Percentiles rank a stretch among this genome's conserved stretches.
phyloP scores from a whole-genome alignment of 2,113 vertebrate genomes.

The Helogale parvula region DNA sequence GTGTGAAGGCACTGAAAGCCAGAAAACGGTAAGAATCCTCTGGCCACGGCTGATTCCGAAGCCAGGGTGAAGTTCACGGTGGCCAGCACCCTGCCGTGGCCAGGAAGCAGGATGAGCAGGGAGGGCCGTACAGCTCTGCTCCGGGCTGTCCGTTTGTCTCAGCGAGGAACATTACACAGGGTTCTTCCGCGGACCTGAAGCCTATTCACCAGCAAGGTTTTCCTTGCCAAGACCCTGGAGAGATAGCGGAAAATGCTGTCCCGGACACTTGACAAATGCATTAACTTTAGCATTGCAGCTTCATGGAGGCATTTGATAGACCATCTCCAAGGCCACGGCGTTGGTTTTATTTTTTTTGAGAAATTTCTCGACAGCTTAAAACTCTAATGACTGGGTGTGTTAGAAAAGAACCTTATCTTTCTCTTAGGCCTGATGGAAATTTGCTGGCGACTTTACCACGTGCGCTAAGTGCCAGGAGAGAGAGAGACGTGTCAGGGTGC shows the following conservation, averaged over 20 bases:
- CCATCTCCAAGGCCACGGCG: constrained; percentile 57
- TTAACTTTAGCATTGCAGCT: constrained; percentile 43
- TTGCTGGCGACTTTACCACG: constrained; percentile 67
- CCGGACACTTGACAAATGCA: background rate
- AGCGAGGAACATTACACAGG: too few relatives aligned
- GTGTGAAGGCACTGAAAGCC: background rate
- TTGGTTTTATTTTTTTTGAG: constrained; percentile 31
- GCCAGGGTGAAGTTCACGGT: background rate
- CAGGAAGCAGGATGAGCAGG: background rate
- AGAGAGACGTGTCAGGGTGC: constrained; percentile 61
- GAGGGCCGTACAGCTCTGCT: background rate
- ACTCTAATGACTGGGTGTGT: constrained; percentile 54
- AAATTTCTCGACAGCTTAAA: constrained; percentile 67
- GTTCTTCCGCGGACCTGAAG: background rate
- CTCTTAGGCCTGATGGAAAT: constrained; percentile 68
- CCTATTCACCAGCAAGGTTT: too few relatives aligned
- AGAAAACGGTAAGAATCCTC: background rate
- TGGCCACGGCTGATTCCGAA: too few relatives aligned
- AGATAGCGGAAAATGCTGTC: background rate
- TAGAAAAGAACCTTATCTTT: constrained; percentile 64
- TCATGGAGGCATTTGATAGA: constrained; percentile 42
- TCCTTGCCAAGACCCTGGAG: background rate
- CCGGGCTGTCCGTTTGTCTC: background rate
- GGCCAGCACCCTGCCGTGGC: background rate
- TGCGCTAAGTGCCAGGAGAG: constrained; percentile 75